Evolutionary conservation across 2,113 vertebrate species (phyloP), one percentile per base, ranked within the genome.

Genomic region (Menidia beryllina): DNA sequence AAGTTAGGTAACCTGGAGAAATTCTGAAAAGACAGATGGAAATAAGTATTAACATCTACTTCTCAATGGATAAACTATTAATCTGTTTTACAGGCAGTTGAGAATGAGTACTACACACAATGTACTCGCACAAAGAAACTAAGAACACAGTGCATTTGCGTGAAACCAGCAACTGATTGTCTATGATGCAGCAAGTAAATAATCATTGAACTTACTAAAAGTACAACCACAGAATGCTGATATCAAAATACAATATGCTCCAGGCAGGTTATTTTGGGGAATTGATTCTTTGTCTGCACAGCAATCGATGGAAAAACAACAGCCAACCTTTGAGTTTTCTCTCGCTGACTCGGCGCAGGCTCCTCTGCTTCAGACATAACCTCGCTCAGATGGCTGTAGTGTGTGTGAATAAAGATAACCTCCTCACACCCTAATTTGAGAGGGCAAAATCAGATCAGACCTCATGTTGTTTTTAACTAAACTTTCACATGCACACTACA

Each of bases 371-470:
- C 86, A 58, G 84, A 70, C 48, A 67, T 25, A 49, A 91, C 76
- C 49, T 93, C 83, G 65, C 66, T 85, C 55, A 94, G 72, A 23
- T 79, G 86, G 39, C 86, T 87, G 77, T 94, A 94, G 81, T 92
- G 88, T 14, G 89, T 84, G 53, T 92, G 84, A 75, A 94, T 94
- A 49, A 94, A 84, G 87, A 92, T 90, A 64, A 93, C 88, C 45
- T 94, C 86, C 17, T 85, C 72, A 54, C 82, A 65, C 67, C 93
- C 93, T 94, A 77, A 36, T 59, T 23, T 19, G 53, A 59, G 1
- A 75, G 38, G 24, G 19, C 5, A 51, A 4, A 49, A 36, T 23
- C 58, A 41, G 1, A 60, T 5, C 41, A 45, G 41, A 41, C 17
- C 9, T 19, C 3, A 17, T 53, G 7, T 2, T 45, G 10, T 47